phyloP scores from a whole-genome alignment of 2,888 invertebrate genomes.

The Lasius platythorax region DNA sequence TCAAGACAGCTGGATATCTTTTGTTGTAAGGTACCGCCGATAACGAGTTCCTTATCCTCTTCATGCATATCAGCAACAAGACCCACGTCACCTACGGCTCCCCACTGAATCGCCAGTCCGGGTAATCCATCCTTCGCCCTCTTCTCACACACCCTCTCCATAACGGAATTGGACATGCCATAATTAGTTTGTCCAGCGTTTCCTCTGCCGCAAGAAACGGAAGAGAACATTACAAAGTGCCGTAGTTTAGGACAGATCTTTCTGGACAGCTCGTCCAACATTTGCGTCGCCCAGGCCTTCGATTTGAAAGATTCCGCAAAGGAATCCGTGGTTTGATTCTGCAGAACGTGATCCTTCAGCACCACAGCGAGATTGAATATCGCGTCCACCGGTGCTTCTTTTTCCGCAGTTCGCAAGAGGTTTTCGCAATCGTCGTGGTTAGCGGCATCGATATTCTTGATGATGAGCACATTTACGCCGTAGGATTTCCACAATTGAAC shows the following conservation, averaged over 20 bases:
- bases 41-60: conserved; percentile 71
- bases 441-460: conserved; percentile 89
- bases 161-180: conserved; percentile 88
- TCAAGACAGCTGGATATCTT: conserved; percentile 90
- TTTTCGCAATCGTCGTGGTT: conserved; percentile 90
- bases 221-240: conserved; percentile 89
- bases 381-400: conserved; percentile 88
- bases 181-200: conserved; percentile 90
- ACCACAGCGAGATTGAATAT: conserved; percentile 90
- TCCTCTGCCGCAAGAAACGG: conserved; percentile 89
- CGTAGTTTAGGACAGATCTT: conserved; percentile 85
- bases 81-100: conserved; percentile 5
- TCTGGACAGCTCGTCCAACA: conserved; percentile 87
- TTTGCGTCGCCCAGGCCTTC: conserved; percentile 88
- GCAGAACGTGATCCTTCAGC: conserved; percentile 87
- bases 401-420: conserved; percentile 88
- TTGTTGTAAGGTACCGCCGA: conserved; percentile 86
- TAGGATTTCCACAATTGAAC: conserved; percentile 90
- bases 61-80: background rate
- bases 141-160: conserved; percentile 89
- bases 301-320: conserved; percentile 87
- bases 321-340: conserved; percentile 86
- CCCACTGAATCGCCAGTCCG: conserved; percentile 24
- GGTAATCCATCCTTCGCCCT: conserved; percentile 39
- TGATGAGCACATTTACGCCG: conserved; percentile 90